These are phyloP conservation scores for Anabas testudineus DNA, from an alignment of 2,797 vertebrate species.

Conservation along the genomic window DNA sequence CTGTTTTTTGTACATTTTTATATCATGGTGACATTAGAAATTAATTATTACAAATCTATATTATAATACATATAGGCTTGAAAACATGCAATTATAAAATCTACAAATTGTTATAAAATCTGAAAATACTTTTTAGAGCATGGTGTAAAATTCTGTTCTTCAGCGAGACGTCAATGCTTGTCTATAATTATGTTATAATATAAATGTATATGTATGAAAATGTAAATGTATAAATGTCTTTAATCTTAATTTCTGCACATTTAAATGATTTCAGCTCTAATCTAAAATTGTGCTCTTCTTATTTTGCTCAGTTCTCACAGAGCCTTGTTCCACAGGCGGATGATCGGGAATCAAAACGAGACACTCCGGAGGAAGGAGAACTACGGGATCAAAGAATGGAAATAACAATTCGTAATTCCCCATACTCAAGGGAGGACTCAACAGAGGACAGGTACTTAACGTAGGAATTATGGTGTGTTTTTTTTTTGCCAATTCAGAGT, in stretches of 20 bases:
- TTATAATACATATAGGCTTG: too few species aligned
- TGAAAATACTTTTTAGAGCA: too few species aligned
- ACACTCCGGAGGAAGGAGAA: slow-evolving; percentile 99
- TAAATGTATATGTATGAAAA: too few species aligned
- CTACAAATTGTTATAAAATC: too few species aligned
- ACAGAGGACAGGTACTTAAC: slow-evolving; percentile 91
- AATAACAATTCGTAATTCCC: slow-evolving; percentile 98
- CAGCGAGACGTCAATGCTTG: too few species aligned
- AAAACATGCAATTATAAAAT: too few species aligned
- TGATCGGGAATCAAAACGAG: slow-evolving; percentile 97
- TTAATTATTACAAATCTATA: too few species aligned
- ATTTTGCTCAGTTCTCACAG: slow-evolving; percentile 62
- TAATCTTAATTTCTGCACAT: neutral
- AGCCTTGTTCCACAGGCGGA: slow-evolving; percentile 89
- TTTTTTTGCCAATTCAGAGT: neutral
- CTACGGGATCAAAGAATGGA: slow-evolving; percentile 98
- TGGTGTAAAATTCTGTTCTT: too few species aligned
- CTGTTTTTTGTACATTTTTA: too few species aligned
- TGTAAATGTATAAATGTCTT: slow-evolving; percentile 76
- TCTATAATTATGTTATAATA: too few species aligned
- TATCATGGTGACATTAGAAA: too few species aligned
- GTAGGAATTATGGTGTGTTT: neutral
- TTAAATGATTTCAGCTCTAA: neutral
- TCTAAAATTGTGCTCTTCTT: slow-evolving; percentile 5
- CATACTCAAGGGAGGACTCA: slow-evolving; percentile 93